Base-by-base conservation (phyloP, 2,888 invertebrate species). In the Aricia artaxerxes region DNA sequence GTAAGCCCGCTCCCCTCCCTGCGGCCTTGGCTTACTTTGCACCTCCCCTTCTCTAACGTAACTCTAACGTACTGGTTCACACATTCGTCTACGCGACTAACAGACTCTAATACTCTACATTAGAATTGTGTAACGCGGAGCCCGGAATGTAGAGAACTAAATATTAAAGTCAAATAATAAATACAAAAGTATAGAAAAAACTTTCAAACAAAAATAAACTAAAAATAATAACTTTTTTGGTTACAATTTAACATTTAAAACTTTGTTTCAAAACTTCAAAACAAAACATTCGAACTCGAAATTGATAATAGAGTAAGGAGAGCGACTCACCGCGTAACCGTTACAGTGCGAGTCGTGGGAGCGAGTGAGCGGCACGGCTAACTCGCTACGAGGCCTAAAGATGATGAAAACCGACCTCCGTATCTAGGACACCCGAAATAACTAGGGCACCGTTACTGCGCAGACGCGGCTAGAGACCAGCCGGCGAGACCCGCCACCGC, bases 11-110 rank as follows among this genome's bases (percentile, higher is more conserved):
- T 92, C 93, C 94, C 93, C 93, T 87, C 93, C 89, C 90, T 83
- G 87, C 92, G 94, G 92, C 94, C 94, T 94, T 94, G 94, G 94
- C 94, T 94, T 94, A 94, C 92, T 93, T 92, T 88, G 90, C 88
- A 89, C 89, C 87, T 89, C 89, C 88, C 91, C 89, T 91, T 92
- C 91, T 90, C 89, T 85, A 85, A 83, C 82, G 24, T 35, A 57
- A 92, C 91, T 90, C 89, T 85, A 85, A 83, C 82, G 24, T 35
- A 57, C 53, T n/a, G 35, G 76, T 83, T 84, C 81, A 82, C 83
- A 81, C 85, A 83, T 83, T 83, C 80, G 83, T 80, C 82, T 81
- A 81, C 38, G 24, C 76, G 44, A 13, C 81, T 80, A 81, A 81
- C 81, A 78, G 76, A 79, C 49, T 77, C 69, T 69, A 78, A 78